phyloP scores from a whole-genome alignment of 2,888 invertebrate species.

The Notocelia uddmanniana region DNA sequence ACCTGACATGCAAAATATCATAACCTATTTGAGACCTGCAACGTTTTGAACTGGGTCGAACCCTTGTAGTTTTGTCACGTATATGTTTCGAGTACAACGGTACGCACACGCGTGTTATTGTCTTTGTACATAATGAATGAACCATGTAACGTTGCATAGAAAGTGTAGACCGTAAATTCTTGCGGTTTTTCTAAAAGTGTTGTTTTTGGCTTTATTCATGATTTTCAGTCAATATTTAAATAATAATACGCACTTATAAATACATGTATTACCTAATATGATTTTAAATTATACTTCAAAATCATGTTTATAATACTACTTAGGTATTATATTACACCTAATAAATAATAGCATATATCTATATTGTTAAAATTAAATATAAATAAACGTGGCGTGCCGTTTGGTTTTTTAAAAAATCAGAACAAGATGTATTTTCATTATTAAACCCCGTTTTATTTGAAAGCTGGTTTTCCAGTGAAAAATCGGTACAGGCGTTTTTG shows the following conservation, averaged over 20 bases:
- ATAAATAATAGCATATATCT: too few species aligned
- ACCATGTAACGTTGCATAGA: slow-evolving; percentile 8
- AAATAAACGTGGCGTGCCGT: too few species aligned
- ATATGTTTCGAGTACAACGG: slow-evolving; percentile 28
- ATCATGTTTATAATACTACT: too few species aligned
- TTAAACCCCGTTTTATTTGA: too few species aligned
- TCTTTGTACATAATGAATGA: slow-evolving; percentile 39
- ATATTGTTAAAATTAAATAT: background rate
- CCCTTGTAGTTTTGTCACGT: slow-evolving; percentile 35
- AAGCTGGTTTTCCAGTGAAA: too few species aligned
- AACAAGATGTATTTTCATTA: too few species aligned
- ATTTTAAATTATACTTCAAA: background rate
- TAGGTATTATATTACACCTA: too few species aligned
- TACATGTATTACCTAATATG: background rate
- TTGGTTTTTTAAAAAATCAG: too few species aligned
- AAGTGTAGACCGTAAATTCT: background rate
- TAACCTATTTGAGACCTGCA: slow-evolving; percentile 17
- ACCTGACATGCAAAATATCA: background rate
- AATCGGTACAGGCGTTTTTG: too few species aligned
- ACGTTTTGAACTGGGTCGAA: background rate
- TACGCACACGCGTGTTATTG: slow-evolving; percentile 33
- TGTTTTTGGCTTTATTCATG: background rate
- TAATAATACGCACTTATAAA: background rate
- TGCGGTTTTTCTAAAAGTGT: background rate
- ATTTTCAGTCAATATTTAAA: slow-evolving; percentile 8